Evolutionary conservation across 1,140 invertebrate genomes (phyloP).

Genomic region (Eufriesea mexicana): DNA sequence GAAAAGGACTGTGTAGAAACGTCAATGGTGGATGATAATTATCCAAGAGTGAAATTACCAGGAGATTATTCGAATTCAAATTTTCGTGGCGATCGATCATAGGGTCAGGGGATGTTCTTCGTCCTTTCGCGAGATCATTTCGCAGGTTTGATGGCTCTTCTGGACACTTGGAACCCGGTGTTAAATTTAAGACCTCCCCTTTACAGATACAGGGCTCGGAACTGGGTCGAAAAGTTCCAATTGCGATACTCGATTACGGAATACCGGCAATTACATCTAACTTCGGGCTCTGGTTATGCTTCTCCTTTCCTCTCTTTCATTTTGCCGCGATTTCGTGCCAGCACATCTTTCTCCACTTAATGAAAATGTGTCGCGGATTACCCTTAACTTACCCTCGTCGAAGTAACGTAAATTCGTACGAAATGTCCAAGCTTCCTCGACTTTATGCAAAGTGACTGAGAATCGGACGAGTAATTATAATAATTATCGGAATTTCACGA

Average conservation of each 20-base stretch:
- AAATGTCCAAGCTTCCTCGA: background rate
- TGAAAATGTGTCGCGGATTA: background rate
- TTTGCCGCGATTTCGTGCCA: too few relatives aligned
- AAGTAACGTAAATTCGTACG: background rate
- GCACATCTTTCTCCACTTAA: background rate
- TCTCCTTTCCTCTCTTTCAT: too few relatives aligned
- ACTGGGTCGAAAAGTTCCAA: constrained; percentile 13
- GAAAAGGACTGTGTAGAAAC: background rate
- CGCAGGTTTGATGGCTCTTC: background rate
- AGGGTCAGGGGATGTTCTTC: too few relatives aligned
- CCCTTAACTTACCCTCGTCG: background rate
- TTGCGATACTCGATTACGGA: constrained; percentile 7
- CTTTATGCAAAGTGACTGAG: background rate
- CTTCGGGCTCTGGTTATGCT: background rate
- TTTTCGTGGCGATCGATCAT: background rate
- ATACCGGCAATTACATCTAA: background rate
- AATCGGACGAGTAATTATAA: background rate
- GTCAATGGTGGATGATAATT: background rate
- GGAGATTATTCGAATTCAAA: background rate
- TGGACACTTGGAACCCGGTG: background rate
- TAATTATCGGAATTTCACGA: background rate
- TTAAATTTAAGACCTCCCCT: constrained; percentile 11
- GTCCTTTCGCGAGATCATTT: background rate
- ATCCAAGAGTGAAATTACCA: background rate
- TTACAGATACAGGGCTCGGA: background rate